Evolutionary conservation across 2,888 invertebrate genomes (phyloP), one percentile per base, ranked within the genome.

Genomic region (Clostera curtula): DNA sequence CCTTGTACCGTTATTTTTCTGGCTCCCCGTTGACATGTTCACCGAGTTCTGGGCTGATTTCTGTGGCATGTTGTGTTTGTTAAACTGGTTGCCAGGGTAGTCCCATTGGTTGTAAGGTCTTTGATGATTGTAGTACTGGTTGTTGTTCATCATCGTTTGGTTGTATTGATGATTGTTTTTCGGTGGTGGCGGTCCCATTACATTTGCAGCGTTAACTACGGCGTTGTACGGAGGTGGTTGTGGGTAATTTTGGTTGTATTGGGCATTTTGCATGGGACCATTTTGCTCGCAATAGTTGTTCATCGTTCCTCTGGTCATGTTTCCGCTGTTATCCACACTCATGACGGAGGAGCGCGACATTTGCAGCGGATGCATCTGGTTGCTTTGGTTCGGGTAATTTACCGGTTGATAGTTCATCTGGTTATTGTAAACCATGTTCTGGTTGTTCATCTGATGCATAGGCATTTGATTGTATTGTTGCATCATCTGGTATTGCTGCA

Each of bases 111-210:
- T 80, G 50, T 80, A 82, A 1, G 77, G 72, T 38, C 75, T 61
- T 47, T 82, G 77, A 29, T 72, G 72, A 40, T 73, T 84, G 40
- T 74, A 82, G 40, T 82, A 82, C 49, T 82, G 82, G 32, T 82
- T 80, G 44, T 74, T 80, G 37, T 80, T 82, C 68, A 79, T 70
- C 77, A 82, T 82, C 0, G 75, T 68, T 56, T 80, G 79, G 29
- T 80, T 80, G 43, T 79, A 82, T 24, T 80, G 80, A 22, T 83
- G 82, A 34, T 77, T 80, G 36, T 83, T 80, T 37, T 82, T 82
- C 2, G 82, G 83, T 17, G 80, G 77, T 1, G 82, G 82, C 5
- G 82, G 82, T 1, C 82, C 82, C 82, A 83, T 83, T 0, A 76
- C 74, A 34, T 79, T 79, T 0, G 63, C 62, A 29, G 72, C 65